Percentiles rank a stretch among this genome's conserved stretches.
phyloP scores from a whole-genome alignment of 2,113 vertebrate genomes.

The Nibea albiflora region DNA sequence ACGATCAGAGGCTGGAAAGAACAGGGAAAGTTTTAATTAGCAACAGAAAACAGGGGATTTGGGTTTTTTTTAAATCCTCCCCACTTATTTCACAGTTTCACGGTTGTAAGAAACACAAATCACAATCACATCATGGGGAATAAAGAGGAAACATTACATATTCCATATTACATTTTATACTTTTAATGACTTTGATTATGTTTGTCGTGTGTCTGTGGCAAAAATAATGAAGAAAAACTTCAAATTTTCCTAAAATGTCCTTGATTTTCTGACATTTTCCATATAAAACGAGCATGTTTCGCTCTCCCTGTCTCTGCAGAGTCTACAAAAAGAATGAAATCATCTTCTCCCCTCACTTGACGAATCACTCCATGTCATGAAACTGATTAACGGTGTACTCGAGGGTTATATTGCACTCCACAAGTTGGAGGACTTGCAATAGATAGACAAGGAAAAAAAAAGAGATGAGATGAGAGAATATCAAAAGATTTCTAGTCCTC shows the following conservation, averaged over 20 bases:
- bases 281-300: neutral
- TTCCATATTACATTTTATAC: neutral
- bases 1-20: conserved; percentile 4
- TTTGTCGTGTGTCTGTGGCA: neutral
- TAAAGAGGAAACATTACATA: neutral
- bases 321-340: neutral
- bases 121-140: neutral
- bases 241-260: too few relatives aligned
- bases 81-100: neutral
- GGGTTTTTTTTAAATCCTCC: neutral
- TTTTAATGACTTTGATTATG: neutral
- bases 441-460: too few relatives aligned
- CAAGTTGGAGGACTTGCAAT: too few relatives aligned
- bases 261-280: neutral
- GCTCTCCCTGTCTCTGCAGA: neutral
- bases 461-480: too few relatives aligned
- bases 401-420: too few relatives aligned
- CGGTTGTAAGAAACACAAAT: neutral
- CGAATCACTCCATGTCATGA: too few relatives aligned
- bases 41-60: neutral
- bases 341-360: neutral
- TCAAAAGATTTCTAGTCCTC: too few relatives aligned
- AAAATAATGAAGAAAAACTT: neutral
- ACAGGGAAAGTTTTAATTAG: conserved; percentile 19
- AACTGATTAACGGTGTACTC: too few relatives aligned